Evolutionary conservation across 2,888 invertebrate species (phyloP), one percentile per base, ranked within the genome.

Genomic region (Nymphalis polychloros): DNA sequence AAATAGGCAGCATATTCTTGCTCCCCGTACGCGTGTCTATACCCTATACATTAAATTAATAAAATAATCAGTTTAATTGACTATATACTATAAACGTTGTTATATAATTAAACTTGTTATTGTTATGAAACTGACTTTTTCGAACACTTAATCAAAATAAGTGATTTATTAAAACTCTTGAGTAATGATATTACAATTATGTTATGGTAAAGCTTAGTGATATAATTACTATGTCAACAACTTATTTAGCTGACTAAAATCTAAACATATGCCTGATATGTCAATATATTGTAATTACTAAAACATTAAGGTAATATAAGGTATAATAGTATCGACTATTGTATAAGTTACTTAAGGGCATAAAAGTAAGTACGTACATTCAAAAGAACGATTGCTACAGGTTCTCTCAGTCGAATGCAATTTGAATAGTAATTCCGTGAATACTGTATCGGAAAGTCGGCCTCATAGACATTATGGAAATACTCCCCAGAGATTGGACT

Each of bases 1-100:
- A 86, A 82, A 82, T 83, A 83, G 81, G 81, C 73, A 78, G 77
- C 77, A 75, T 69, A 79, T 79, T 79, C 72, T 74, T 75, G 76
- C 78, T 77, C 71, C 76, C 77, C 75, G 77, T 69, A 72, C 74
- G 75, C 76, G 76, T 73, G 69, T 74, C 73, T 70, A 8, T 77
- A 73, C 35, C 64, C 60, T 68, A 55, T 53, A 53, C 27, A 31
- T 60, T 60, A 46, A 63, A 53, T 63, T 20, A 46, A 46, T 13
- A 16, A 17, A 55, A 55, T 31, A 55, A 55, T 55, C 31, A 55
- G 8, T 31, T 35, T 55, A 35, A 55, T 31, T n/a, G 31, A 55
- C 35, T 55, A 55, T n/a, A 35, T 7, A 52, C 31, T 19, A 3
- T 52, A 23, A 5, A 55, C 7, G 6, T 20, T 52, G 13, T 8